phyloP scores from a whole-genome alignment of 2,888 invertebrate genomes.

The Heliconius charithonia region DNA sequence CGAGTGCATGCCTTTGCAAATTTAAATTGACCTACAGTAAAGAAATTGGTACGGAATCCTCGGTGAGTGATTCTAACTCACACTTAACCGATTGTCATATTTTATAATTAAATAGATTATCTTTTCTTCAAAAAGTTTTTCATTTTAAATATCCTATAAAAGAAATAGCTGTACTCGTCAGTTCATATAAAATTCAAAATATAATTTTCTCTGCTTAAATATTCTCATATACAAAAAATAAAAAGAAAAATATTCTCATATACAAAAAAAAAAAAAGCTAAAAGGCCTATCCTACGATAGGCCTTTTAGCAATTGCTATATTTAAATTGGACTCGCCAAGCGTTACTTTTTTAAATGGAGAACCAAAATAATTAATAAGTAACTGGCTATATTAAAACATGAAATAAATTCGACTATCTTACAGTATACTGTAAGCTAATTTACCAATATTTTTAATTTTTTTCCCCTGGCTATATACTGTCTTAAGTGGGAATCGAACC shows the following conservation, averaged over 20 bases:
- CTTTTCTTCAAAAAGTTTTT: neutral
- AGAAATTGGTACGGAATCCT: too few species aligned
- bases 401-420: neutral
- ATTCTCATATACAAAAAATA: neutral
- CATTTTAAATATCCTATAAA: neutral
- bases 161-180: neutral
- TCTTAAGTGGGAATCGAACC: too few species aligned
- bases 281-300: too few species aligned
- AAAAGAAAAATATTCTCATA: constrained; percentile 3
- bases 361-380: neutral
- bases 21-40: too few species aligned
- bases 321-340: constrained; percentile 1
- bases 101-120: neutral
- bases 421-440: neutral
- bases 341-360: neutral
- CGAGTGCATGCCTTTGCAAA: too few species aligned
- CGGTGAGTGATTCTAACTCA: too few species aligned
- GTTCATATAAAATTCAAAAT: neutral
- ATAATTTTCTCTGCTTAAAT: neutral
- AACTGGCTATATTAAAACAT: neutral
- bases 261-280: too few species aligned
- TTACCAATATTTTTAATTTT: too few species aligned
- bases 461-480: too few species aligned
- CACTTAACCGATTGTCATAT: too few species aligned
- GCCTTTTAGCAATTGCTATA: neutral